phyloP scores from a whole-genome alignment of 2,888 invertebrate genomes.

The Pyrrhia umbra region DNA sequence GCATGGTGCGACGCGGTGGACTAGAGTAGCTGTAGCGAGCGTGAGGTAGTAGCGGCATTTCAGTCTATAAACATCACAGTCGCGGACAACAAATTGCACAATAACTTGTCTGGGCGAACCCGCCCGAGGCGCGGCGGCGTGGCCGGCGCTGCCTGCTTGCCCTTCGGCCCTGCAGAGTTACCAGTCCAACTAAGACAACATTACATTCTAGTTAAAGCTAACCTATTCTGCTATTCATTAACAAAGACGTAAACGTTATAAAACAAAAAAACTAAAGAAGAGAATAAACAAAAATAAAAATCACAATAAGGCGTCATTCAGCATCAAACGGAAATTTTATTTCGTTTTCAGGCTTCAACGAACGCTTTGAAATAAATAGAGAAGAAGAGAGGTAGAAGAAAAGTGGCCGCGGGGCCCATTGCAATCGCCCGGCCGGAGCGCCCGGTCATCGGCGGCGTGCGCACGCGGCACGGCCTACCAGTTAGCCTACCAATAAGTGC shows the following conservation, averaged over 20 bases:
- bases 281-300: conserved; percentile 87
- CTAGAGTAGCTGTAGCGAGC: conserved; percentile 88
- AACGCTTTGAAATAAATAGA: conserved; percentile 87
- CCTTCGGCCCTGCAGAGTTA: conserved; percentile 79
- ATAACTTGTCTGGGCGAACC: conserved; percentile 84
- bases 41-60: conserved; percentile 90
- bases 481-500: conserved; percentile 87
- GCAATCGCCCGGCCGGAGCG: conserved; percentile 90
- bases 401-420: conserved; percentile 90
- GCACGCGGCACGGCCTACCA: conserved; percentile 86
- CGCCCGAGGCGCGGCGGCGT: conserved; percentile 72
- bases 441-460: conserved; percentile 88
- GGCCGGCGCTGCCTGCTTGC: conserved; percentile 74
- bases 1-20: conserved; percentile 83
- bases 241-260: conserved; percentile 88
- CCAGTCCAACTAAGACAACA: conserved; percentile 79
- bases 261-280: conserved; percentile 86
- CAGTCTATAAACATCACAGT: conserved; percentile 93
- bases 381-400: conserved; percentile 86
- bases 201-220: conserved; percentile 87
- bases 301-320: conserved; percentile 82
- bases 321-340: conserved; percentile 87
- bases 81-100: conserved; percentile 91
- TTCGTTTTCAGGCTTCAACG: conserved; percentile 79
- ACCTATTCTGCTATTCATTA: conserved; percentile 85